These are phyloP conservation scores for Keiferia lycopersicella DNA, from an alignment of 2,888 invertebrate species.

Conservation along the genomic window DNA sequence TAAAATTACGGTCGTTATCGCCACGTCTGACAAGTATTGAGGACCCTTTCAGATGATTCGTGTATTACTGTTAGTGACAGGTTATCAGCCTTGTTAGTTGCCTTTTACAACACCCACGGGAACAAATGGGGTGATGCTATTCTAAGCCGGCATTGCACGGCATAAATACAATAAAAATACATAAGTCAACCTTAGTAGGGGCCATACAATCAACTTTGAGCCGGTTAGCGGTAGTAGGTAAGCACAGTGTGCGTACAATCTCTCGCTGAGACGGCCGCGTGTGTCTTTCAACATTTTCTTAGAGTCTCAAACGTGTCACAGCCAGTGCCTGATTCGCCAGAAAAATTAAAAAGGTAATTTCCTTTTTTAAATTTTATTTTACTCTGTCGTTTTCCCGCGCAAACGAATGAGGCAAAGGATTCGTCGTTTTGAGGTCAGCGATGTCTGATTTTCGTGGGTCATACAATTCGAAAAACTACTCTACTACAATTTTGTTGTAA, in stretches of 20 bases:
- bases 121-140: too few relatives aligned
- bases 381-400: conserved; percentile 5
- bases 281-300: conserved; percentile 2
- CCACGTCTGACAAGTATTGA: too few relatives aligned
- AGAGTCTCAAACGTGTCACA: conserved; percentile 10
- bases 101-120: too few relatives aligned
- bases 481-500: not conserved
- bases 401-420: not conserved
- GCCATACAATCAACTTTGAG: conserved; percentile 18
- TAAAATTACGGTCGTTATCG: too few relatives aligned
- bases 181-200: conserved; percentile 9
- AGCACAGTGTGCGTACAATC: conserved; percentile 15
- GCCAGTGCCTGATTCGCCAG: conserved; percentile 17
- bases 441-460: too few relatives aligned
- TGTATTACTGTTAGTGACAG: too few relatives aligned
- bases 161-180: not conserved
- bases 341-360: conserved; percentile 22
- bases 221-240: conserved; percentile 16
- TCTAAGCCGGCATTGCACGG: too few relatives aligned
- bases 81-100: too few relatives aligned
- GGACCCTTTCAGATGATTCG: too few relatives aligned
- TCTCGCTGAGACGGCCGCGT: not conserved
- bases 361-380: not conserved
- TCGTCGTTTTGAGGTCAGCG: conserved; percentile 12
- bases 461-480: not conserved